Evolutionary conservation across 2,888 invertebrate species (phyloP), one percentile per base, ranked within the genome.

Genomic region (Priapulus caudatus): DNA sequence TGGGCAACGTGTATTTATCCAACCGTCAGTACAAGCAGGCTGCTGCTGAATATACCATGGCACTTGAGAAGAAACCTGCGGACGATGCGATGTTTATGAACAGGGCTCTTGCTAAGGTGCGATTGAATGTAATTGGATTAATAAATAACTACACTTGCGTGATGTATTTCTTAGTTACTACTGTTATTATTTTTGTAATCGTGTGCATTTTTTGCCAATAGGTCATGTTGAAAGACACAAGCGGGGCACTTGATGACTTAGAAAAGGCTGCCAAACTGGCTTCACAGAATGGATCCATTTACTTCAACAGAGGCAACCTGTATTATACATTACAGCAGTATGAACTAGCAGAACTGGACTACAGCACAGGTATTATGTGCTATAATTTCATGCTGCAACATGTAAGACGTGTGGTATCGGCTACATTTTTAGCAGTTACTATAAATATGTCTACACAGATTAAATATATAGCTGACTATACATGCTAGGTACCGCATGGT

Each of bases 1-100:
- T 69, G 46, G 71, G 64, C 20, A 71, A 70, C 59, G 61, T 71
- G 21, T 69, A 69, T 60, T 68, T 70, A 63, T 65, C 67, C 51
- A 62, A 61, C 4, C 57, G 67, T 43, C 69, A 69, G 54, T 70
- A 67, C 56, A 63, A 61, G 56, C 67, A 68, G 66, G 69, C 67
- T 47, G 51, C 48, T 33, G 19, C 48, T 52, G 19, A 66, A 55
- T 70, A 65, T 51, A 58, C 60, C 45, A 61, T 60, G 45, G 64
- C 68, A 43, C 56, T 68, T 19, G 52, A 60, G 21, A 58, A 63
- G 56, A 68, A 69, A 49, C 61, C 60, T 2, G 60, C 58, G 49
- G 69, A 70, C 57, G 71, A 71, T 52, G 70, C 68, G 22, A 69
- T 69, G 1, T 60, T 59, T 50, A 61, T 69, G 10, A 71, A 71